Evolutionary conservation across 37 sponge, comb jelly and placozoan species (phyloP).

Genomic region (Sycon ciliatum): DNA sequence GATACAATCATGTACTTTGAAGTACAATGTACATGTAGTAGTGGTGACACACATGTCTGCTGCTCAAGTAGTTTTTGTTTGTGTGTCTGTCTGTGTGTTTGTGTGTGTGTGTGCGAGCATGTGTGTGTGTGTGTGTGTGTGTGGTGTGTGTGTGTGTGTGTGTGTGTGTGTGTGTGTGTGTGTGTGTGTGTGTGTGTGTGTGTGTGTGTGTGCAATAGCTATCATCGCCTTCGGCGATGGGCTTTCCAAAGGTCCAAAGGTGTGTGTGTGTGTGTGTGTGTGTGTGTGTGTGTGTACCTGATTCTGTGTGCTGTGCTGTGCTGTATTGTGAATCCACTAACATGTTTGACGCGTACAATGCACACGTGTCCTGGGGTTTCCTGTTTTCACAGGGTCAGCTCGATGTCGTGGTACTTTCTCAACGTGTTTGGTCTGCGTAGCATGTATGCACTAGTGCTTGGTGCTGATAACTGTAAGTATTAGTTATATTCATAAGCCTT

Average conservation of each 20-base stretch:
- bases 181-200: slow-evolving; percentile 19
- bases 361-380: too few relatives aligned
- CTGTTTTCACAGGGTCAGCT: slow-evolving; percentile 89
- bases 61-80: neutral
- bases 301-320: too few relatives aligned
- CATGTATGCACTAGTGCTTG: slow-evolving; percentile 76
- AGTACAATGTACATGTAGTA: too few relatives aligned
- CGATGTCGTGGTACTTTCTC: slow-evolving; percentile 90
- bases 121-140: neutral
- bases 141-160: neutral
- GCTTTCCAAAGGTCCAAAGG: too few relatives aligned
- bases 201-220: too few relatives aligned
- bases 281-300: too few relatives aligned
- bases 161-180: neutral
- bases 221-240: too few relatives aligned
- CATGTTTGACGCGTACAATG: too few relatives aligned
- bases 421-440: slow-evolving; percentile 91
- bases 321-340: too few relatives aligned
- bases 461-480: slow-evolving; percentile 58
- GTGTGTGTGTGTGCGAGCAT: neutral
- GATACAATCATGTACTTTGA: too few relatives aligned
- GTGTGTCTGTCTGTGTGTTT: neutral
- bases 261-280: too few relatives aligned
- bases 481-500: neutral
- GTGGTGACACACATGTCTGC: too few relatives aligned